These are phyloP conservation scores for Diogma glabrata DNA, from an alignment of 2,888 invertebrate species.

Conservation along the genomic window DNA sequence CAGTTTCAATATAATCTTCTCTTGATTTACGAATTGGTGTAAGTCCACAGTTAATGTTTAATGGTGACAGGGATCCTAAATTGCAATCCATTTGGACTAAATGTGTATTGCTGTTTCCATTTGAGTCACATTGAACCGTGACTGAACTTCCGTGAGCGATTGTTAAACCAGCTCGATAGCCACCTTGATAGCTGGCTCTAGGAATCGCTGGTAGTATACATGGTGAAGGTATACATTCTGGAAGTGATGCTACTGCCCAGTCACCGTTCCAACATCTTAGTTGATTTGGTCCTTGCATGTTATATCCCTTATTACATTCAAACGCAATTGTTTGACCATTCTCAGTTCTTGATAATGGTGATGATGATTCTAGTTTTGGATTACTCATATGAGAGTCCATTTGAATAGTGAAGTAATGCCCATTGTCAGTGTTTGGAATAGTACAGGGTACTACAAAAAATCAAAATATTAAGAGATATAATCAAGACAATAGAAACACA, in stretches of 20 bases:
- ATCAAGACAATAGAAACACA: neutral
- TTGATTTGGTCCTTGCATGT: slow-evolving; percentile 50
- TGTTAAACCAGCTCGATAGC: slow-evolving; percentile 66
- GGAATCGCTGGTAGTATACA: slow-evolving; percentile 32
- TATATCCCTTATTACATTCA: slow-evolving; percentile 59
- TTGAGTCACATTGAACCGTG: slow-evolving; percentile 54
- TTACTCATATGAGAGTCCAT: slow-evolving; percentile 29
- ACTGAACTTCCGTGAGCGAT: slow-evolving; percentile 74
- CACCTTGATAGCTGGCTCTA: slow-evolving; percentile 41
- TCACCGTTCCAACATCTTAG: slow-evolving; percentile 70
- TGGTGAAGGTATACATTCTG: slow-evolving; percentile 58
- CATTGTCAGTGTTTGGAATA: slow-evolving; percentile 56
- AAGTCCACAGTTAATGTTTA: slow-evolving; percentile 30
- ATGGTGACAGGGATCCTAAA: slow-evolving; percentile 30
- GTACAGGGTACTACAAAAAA: slow-evolving; percentile 51
- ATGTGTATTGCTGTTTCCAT: slow-evolving; percentile 29
- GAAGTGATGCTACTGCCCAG: slow-evolving; percentile 65
- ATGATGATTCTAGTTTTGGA: slow-evolving; percentile 28
- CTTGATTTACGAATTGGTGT: slow-evolving; percentile 31
- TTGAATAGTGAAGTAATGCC: slow-evolving; percentile 44
- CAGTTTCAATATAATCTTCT: slow-evolving; percentile 26
- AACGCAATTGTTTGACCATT: slow-evolving; percentile 66
- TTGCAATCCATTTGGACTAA: slow-evolving; percentile 23
- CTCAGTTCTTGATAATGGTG: slow-evolving; percentile 39
- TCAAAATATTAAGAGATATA: no score